These are phyloP conservation scores for Scaeva pyrastri DNA, from an alignment of 2,888 invertebrate species.

Conservation along the genomic window DNA sequence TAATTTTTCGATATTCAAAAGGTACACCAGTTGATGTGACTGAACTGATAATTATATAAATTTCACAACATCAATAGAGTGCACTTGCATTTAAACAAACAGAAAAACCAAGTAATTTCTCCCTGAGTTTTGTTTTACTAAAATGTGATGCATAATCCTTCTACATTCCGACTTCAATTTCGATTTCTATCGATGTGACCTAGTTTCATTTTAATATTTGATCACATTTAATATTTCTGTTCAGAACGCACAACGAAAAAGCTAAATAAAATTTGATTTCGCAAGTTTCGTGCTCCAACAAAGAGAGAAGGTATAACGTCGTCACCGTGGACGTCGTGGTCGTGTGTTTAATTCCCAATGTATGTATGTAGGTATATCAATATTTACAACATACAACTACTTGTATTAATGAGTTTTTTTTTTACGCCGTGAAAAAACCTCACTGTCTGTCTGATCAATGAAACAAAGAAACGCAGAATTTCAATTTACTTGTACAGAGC, in stretches of 20 bases:
- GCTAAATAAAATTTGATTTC: constrained; percentile 12
- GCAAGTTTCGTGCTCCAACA: constrained; percentile 27
- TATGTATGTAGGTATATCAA: constrained; percentile 18
- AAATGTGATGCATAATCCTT: constrained; percentile 26
- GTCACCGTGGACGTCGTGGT: too few relatives aligned
- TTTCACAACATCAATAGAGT: not conserved
- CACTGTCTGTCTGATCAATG: constrained; percentile 30
- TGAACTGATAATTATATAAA: not conserved
- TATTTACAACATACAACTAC: constrained; percentile 12
- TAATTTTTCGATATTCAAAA: not conserved
- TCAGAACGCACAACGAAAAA: constrained; percentile 1
- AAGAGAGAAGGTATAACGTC: not conserved
- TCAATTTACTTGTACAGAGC: too few relatives aligned
- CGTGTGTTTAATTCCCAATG: constrained; percentile 16
- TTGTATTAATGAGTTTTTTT: constrained; percentile 17
- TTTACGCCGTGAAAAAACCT: constrained; percentile 33
- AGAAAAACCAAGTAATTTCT: not conserved
- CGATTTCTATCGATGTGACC: constrained; percentile 29
- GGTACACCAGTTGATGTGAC: not conserved
- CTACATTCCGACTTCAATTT: constrained; percentile 20
- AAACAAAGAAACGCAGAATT: constrained; percentile 32
- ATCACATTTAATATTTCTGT: not conserved
- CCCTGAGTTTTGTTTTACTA: not conserved
- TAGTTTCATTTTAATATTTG: constrained; percentile 14
- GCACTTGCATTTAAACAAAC: not conserved